Percentiles rank a stretch among this genome's conserved stretches.
Evolutionary conservation across 2,113 vertebrate species (phyloP).

Genomic region (Elaphurus davidianus): DNA sequence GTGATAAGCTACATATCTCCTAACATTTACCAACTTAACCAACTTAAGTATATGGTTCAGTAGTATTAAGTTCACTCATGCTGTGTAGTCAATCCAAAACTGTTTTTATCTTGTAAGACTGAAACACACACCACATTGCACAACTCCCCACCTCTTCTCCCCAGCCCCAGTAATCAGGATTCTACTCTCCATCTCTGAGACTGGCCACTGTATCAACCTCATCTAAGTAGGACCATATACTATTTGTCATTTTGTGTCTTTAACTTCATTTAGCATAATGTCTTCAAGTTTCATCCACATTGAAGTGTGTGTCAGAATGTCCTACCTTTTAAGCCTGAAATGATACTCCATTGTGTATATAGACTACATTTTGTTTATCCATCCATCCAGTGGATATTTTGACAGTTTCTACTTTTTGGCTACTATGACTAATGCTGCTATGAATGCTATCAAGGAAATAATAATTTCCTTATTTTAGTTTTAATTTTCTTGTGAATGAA

Average conservation of each 20-base stretch:
- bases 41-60: background rate
- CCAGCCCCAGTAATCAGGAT: rapidly evolving
- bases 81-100: background rate
- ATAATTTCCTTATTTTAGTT: background rate
- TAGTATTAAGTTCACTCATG: background rate
- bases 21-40: background rate
- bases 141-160: background rate
- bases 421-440: background rate
- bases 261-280: background rate
- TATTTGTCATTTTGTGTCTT: background rate
- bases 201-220: background rate
- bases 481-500: background rate
- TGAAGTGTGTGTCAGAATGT: background rate
- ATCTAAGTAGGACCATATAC: background rate
- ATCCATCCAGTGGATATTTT: background rate
- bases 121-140: background rate
- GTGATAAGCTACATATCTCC: background rate
- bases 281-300: background rate
- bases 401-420: background rate
- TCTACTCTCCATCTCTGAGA: background rate
- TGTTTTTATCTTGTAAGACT: background rate
- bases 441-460: background rate
- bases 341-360: background rate
- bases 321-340: background rate
- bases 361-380: background rate